Base-by-base conservation (phyloP, 2,797 vertebrate genomes). In the Labeo calbasu region DNA sequence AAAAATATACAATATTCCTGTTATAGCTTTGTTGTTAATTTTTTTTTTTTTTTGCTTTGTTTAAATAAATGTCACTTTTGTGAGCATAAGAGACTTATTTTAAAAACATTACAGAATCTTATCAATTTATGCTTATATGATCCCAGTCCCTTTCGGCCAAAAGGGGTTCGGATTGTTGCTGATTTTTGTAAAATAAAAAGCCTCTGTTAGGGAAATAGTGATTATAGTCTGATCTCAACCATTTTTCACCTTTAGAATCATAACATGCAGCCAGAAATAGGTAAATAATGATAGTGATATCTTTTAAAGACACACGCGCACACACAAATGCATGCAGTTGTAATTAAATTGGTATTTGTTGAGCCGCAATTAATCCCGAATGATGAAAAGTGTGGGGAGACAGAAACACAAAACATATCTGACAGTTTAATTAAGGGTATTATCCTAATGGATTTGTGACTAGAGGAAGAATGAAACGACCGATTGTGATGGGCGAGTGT, bases 391-490 rank as follows among this genome's bases (percentile, higher is more conserved):
- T 70, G 73, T 23, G 71, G 55, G 46, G 77, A 82, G 78, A 85
- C 61, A 83, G 77, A 48, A 87, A 87, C 68, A 86, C 87, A 86
- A 90, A 89, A 88, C 87, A 85, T 85, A 85, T 79, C 83, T 83
- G 88, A 89, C 81, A 88, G 78, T 88, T 89, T 88, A 87, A 90
- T 90, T 86, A 88, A 85, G 79, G 84, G 72, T 87, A 87, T 86
- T 85, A 88, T 79, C 81, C 76, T 88, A 88, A 87, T 86, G 84
- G 84, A 88, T 88, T 85, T 89, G 85, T 82, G 84, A 87, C 72
- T 84, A 85, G 86, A 83, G 79, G 55, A 76, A 82, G 76, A 87
- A 84, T 85, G 77, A 79, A 88, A 87, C 40, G 46, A 21, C 50
- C 59, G 57, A 88, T 81, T 85, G 69, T 83, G 86, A 89, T 80